Evolutionary conservation across 2,113 vertebrate genomes (phyloP).

Genomic region (Ctenodactylus gundi): DNA sequence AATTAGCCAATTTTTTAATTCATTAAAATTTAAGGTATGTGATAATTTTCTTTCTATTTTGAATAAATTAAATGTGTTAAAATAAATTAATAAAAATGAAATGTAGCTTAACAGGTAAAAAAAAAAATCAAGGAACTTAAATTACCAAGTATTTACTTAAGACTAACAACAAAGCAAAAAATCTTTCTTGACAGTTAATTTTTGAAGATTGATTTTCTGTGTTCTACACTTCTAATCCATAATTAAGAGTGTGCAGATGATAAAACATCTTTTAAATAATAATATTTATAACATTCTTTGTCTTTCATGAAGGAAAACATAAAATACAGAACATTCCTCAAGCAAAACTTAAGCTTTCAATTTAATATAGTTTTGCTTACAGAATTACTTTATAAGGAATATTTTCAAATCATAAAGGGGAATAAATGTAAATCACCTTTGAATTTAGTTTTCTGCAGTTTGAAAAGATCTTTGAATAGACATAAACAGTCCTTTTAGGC

Average conservation of each 20-base stretch:
- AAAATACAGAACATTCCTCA: background rate
- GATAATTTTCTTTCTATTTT: background rate
- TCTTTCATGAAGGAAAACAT: background rate
- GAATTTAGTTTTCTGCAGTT: background rate
- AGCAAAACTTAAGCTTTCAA: background rate
- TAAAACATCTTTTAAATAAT: background rate
- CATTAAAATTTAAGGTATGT: background rate
- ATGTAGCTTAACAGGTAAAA: background rate
- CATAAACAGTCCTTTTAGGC: constrained; percentile 25
- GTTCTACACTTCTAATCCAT: background rate
- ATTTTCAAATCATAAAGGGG: background rate
- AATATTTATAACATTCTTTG: too few species aligned
- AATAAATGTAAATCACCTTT: background rate
- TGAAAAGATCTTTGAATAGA: background rate
- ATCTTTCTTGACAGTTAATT: background rate
- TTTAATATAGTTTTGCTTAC: background rate
- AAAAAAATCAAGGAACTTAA: background rate
- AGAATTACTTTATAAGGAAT: background rate
- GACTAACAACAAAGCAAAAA: background rate
- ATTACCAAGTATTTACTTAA: background rate
- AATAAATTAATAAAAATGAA: too few species aligned
- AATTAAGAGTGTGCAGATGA: background rate
- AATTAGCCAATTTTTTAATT: background rate
- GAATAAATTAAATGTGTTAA: background rate
- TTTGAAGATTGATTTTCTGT: background rate